phyloP scores from a whole-genome alignment of 1,140 invertebrate genomes.

The Drosophila albomicans region DNA sequence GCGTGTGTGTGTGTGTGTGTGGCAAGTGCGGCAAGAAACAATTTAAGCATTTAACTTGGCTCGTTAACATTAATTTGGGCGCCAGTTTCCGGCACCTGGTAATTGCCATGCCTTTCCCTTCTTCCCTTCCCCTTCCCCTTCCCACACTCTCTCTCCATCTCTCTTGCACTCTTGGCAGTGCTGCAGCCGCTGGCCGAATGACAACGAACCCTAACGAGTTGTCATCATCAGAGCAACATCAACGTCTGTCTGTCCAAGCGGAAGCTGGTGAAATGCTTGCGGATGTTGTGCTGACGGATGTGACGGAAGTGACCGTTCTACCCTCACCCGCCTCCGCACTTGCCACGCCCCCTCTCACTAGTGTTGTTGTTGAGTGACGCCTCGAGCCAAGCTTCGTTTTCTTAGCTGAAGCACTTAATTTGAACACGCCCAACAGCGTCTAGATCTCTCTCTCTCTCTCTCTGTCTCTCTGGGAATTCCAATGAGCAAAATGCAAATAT shows the following conservation, averaged over 20 bases:
- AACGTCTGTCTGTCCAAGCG: constrained; percentile 34
- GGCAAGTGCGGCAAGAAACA: constrained; percentile 49
- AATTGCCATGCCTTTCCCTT: constrained; percentile 33
- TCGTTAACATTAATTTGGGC: constrained; percentile 67
- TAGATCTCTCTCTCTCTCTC: not conserved
- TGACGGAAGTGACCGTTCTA: constrained; percentile 50
- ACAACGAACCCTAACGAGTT: constrained; percentile 47
- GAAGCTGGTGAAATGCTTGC: constrained; percentile 66
- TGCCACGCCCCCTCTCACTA: not conserved
- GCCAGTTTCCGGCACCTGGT: constrained; percentile 53
- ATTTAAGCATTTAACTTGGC: constrained; percentile 65
- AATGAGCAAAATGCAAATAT: constrained; percentile 47
- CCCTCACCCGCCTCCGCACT: too few relatives aligned
- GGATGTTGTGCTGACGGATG: constrained; percentile 61
- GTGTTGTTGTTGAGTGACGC: not conserved
- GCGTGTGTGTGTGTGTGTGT: constrained; percentile 21
- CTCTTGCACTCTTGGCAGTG: constrained; percentile 9
- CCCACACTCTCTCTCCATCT: too few relatives aligned
- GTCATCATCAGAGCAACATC: constrained; percentile 45
- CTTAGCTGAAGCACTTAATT: constrained; percentile 29
- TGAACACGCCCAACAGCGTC: constrained; percentile 28
- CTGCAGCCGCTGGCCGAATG: constrained; percentile 27
- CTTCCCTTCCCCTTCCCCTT: too few relatives aligned
- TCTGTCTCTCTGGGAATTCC: constrained; percentile 16
- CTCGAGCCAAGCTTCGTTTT: constrained; percentile 13